Evolutionary conservation across 2,113 vertebrate genomes (phyloP).

Genomic region (Myiozetetes cayanensis): DNA sequence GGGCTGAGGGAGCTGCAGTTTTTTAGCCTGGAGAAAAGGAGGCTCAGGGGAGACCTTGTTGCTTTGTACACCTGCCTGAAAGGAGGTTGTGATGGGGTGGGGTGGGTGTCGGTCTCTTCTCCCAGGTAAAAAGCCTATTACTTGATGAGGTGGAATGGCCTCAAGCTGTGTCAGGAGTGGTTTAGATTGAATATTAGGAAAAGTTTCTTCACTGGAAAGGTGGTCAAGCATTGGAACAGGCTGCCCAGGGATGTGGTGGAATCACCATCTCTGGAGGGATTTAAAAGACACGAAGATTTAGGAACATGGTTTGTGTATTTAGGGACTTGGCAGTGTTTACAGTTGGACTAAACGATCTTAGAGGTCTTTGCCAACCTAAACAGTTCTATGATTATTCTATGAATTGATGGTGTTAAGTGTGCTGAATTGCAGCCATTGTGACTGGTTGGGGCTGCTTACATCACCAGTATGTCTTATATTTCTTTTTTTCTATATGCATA

Average conservation of each 20-base stretch:
- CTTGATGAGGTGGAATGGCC: background rate
- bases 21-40: background rate
- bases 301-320: background rate
- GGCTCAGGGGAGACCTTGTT: background rate
- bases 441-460: background rate
- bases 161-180: background rate
- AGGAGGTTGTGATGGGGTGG: background rate
- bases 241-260: background rate
- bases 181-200: background rate
- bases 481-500: background rate
- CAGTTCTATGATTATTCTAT: background rate
- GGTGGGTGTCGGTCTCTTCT: background rate
- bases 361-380: background rate
- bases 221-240: background rate
- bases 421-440: fast-evolving
- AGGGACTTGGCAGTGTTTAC: background rate
- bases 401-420: background rate
- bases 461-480: background rate
- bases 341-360: background rate
- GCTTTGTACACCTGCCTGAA: background rate
- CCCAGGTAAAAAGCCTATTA: background rate
- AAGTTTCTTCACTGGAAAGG: background rate
- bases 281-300: background rate
- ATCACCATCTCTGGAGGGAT: too few species aligned
- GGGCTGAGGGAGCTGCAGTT: fast-evolving